phyloP scores from a whole-genome alignment of 2,888 invertebrate species.

The Thereva nobilitata region DNA sequence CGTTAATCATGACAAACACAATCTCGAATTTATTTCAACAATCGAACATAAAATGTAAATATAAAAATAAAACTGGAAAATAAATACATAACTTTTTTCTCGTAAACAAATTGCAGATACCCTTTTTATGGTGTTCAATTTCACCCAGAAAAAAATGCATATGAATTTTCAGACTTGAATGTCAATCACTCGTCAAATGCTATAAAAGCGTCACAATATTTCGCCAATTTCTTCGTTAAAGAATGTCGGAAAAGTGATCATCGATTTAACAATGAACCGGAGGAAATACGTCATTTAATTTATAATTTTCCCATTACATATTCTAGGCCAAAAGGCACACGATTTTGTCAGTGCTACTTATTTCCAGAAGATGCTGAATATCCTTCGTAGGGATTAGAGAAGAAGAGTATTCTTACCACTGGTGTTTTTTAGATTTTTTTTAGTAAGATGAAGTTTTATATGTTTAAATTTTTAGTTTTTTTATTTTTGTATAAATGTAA shows the following conservation, averaged over 20 bases:
- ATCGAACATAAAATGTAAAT: conserved; percentile 69
- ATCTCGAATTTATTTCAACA: conserved; percentile 73
- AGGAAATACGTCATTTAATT: conserved; percentile 66
- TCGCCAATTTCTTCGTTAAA: conserved; percentile 80
- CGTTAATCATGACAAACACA: conserved; percentile 69
- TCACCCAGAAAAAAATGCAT: conserved; percentile 58
- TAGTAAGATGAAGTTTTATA: too few relatives aligned
- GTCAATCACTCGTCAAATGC: conserved; percentile 62
- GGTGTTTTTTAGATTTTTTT: too few relatives aligned
- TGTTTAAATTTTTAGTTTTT: too few relatives aligned
- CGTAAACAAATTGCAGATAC: conserved; percentile 57
- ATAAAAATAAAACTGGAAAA: background rate
- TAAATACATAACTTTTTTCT: too few relatives aligned
- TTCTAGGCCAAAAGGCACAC: conserved; percentile 65
- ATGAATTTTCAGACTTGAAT: conserved; percentile 68
- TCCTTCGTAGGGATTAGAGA: too few relatives aligned
- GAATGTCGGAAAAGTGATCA: conserved; percentile 74
- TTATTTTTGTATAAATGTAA: too few relatives aligned
- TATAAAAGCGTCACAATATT: conserved; percentile 72
- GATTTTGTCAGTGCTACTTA: conserved; percentile 71
- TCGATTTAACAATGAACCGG: conserved; percentile 58
- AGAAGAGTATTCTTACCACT: too few relatives aligned
- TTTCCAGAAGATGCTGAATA: conserved; percentile 59
- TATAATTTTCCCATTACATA: conserved; percentile 73
- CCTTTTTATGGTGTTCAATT: conserved; percentile 83